These are phyloP conservation scores for Neotoma lepida DNA, from an alignment of 2,113 vertebrate species.

Conservation along the genomic window DNA sequence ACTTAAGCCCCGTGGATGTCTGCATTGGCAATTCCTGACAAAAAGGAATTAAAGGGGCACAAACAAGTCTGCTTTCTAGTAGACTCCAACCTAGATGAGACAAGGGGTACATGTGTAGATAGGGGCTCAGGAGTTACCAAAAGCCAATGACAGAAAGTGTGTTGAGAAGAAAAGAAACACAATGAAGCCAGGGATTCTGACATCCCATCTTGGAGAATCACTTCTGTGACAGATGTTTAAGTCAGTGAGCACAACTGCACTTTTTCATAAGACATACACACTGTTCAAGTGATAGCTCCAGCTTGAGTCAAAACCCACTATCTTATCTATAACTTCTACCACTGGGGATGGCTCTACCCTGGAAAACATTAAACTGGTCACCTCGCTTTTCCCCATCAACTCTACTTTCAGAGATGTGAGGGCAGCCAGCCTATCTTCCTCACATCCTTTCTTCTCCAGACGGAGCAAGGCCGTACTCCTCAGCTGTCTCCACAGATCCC, in stretches of 20 bases:
- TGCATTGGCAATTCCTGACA: conserved; percentile 23
- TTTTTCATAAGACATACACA: not conserved
- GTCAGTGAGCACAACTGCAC: not conserved
- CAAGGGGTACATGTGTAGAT: not conserved
- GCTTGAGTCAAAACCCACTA: not conserved
- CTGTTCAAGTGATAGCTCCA: not conserved
- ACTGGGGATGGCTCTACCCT: not conserved
- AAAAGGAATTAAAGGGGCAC: not conserved
- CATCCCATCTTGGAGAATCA: not conserved
- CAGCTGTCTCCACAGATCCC: not conserved
- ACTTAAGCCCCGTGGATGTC: not conserved
- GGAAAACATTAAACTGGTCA: not conserved
- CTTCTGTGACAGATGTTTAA: not conserved
- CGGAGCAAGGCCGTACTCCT: not conserved
- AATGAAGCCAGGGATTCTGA: not conserved
- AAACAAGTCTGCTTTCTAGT: not conserved
- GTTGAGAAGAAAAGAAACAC: not conserved
- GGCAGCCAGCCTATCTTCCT: not conserved
- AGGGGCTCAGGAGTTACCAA: not conserved
- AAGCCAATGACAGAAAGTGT: not conserved
- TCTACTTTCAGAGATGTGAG: not conserved
- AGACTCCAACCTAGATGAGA: not conserved
- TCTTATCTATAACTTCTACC: not conserved
- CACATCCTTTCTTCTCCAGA: not conserved
- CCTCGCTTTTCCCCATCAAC: not conserved